These are phyloP conservation scores for Drosophila malerkotliana DNA, from an alignment of 1,140 invertebrate species.

Conservation along the genomic window DNA sequence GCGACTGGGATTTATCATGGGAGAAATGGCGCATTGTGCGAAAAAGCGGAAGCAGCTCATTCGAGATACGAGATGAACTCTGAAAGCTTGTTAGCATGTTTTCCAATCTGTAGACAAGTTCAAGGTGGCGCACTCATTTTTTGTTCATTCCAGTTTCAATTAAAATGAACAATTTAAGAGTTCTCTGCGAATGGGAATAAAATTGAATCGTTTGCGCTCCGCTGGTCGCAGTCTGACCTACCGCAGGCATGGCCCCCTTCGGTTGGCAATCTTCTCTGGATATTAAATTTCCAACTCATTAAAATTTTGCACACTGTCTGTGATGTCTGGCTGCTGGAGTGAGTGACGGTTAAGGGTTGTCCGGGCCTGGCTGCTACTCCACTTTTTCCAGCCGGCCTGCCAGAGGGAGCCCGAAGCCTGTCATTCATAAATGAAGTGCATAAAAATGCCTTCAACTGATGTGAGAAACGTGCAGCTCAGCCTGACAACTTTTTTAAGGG, in stretches of 20 bases:
- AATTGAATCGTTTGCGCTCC: constrained; percentile 70
- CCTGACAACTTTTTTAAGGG: constrained; percentile 36
- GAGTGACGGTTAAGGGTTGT: constrained; percentile 25
- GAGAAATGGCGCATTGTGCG: constrained; percentile 67
- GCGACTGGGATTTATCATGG: constrained; percentile 57
- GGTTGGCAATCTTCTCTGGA: constrained; percentile 53
- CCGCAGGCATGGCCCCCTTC: constrained; percentile 48
- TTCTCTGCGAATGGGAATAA: constrained; percentile 30
- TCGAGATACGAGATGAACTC: constrained; percentile 36
- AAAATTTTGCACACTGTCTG: constrained; percentile 78
- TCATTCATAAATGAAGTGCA: constrained; percentile 73
- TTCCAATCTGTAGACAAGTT: constrained; percentile 60
- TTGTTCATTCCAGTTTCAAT: constrained; percentile 61
- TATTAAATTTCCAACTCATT: constrained; percentile 83
- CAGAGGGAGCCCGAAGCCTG: constrained; percentile 27
- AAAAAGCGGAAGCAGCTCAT: constrained; percentile 52
- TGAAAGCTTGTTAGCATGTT: constrained; percentile 6
- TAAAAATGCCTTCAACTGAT: constrained; percentile 49
- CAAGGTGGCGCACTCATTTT: constrained; percentile 56
- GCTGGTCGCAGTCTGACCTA: constrained; percentile 52
- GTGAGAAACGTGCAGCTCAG: constrained; percentile 37
- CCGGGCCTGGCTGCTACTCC: constrained; percentile 46
- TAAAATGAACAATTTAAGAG: constrained; percentile 65
- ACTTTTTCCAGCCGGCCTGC: constrained; percentile 39
- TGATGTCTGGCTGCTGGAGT: constrained; percentile 36